Conservation (phyloP, 2,113 vertebrate genomes). For the Scophthalmus maximus region DNA sequence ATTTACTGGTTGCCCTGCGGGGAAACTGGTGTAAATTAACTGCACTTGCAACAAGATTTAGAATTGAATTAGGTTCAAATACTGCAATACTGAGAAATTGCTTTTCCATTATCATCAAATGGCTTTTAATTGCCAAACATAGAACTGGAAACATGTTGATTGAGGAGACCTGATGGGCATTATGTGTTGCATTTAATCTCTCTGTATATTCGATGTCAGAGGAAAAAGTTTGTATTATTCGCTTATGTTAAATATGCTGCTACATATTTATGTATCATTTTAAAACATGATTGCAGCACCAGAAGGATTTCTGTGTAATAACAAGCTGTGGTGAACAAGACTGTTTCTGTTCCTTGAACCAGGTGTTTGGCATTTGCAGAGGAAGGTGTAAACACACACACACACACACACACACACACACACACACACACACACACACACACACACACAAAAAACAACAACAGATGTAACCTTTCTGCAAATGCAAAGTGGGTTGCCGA, state of each 20-base stretch:
- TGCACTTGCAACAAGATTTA: conserved; percentile 27
- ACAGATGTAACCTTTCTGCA: too few relatives aligned
- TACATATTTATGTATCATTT: neutral
- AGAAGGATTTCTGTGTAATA: conserved; percentile 10
- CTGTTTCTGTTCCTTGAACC: neutral
- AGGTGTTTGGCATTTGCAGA: neutral
- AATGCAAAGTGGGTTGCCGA: too few relatives aligned
- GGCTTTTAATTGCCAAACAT: conserved; percentile 56
- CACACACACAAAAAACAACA: too few relatives aligned
- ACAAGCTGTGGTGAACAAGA: conserved; percentile 1
- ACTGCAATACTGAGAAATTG: conserved; percentile 57
- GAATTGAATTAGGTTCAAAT: conserved; percentile 52
- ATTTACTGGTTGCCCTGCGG: conserved; percentile 38
- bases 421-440: too few relatives aligned
- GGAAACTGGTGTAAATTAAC: conserved; percentile 48
- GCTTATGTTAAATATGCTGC: too few relatives aligned
- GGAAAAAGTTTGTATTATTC: too few relatives aligned
- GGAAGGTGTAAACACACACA: neutral
- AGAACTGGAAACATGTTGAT: conserved; percentile 24
- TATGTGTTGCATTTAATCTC: conserved; percentile 26
- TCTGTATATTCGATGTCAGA: neutral
- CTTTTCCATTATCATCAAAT: conserved; percentile 57
- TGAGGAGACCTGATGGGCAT: conserved; percentile 15
- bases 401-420: too few relatives aligned
- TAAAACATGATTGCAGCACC: neutral